These are phyloP conservation scores for Artibeus jamaicensis DNA, from an alignment of 2,797 vertebrate genomes.

Conservation along the genomic window DNA sequence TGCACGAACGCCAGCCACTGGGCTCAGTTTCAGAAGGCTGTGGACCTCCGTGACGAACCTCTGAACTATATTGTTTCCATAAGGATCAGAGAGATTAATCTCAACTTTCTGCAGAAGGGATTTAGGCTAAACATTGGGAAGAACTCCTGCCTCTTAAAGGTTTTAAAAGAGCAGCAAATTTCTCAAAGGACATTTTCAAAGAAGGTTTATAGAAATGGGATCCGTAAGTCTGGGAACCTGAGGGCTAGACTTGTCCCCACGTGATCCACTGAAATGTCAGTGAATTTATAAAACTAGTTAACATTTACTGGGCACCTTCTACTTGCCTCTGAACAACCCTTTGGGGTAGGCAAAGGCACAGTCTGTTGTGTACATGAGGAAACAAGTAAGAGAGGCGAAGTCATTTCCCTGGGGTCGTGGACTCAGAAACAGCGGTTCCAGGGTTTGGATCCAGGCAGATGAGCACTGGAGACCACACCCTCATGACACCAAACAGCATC, in stretches of 20 bases:
- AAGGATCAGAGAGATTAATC: background rate
- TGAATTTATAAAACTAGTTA: slow-evolving; percentile 49
- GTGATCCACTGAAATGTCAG: background rate
- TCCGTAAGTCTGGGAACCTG: background rate
- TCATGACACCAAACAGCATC: background rate
- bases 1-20: background rate
- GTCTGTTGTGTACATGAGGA: background rate
- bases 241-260: background rate
- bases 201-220: background rate
- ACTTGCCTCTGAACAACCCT: background rate
- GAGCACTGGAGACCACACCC: rapidly evolving
- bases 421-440: background rate
- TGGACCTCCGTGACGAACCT: background rate
- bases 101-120: slow-evolving; percentile 8
- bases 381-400: background rate
- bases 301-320: background rate
- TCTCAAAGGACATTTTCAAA: slow-evolving; percentile 7
- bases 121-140: background rate
- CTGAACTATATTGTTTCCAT: background rate
- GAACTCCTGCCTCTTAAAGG: background rate
- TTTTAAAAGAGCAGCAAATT: background rate
- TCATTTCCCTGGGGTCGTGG: background rate
- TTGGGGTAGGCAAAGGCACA: background rate
- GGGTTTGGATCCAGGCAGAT: background rate
- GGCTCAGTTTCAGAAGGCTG: background rate